phyloP scores from a whole-genome alignment of 2,113 vertebrate genomes.

The Nycticorax nycticorax region DNA sequence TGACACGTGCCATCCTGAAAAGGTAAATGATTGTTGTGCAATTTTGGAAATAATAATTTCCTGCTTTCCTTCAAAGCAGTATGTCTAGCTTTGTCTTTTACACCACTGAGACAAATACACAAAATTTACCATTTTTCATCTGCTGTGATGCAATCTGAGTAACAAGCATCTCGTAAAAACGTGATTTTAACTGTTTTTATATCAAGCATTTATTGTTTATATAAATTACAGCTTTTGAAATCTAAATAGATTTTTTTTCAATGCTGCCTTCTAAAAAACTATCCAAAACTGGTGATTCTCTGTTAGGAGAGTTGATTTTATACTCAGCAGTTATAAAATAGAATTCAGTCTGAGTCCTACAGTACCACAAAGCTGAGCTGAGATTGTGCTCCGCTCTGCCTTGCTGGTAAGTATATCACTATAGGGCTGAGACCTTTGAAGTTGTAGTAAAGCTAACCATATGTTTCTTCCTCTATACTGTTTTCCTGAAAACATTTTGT shows the following conservation, averaged over 20 bases:
- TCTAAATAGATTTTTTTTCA: not conserved
- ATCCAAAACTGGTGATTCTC: rapidly evolving
- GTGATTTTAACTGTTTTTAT: not conserved
- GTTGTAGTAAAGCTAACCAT: not conserved
- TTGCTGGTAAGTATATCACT: not conserved
- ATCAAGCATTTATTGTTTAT: not conserved
- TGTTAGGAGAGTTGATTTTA: not conserved
- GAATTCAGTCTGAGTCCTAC: not conserved
- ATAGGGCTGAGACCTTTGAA: not conserved
- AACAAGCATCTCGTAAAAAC: not conserved
- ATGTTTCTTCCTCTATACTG: not conserved
- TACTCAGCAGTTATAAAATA: not conserved
- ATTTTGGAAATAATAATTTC: not conserved
- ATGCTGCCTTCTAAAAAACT: not conserved
- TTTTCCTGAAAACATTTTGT: not conserved
- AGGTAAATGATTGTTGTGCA: not conserved
- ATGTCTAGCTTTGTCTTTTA: not conserved
- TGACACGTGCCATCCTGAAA: not conserved
- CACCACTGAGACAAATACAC: not conserved
- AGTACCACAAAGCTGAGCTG: not conserved
- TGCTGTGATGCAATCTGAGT: not conserved
- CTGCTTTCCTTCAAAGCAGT: not conserved
- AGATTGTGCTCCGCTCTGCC: not conserved
- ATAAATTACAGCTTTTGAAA: not conserved
- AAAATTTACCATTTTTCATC: not conserved